These are phyloP conservation scores for Leucania comma DNA, from an alignment of 2,888 invertebrate genomes.

Conservation along the genomic window DNA sequence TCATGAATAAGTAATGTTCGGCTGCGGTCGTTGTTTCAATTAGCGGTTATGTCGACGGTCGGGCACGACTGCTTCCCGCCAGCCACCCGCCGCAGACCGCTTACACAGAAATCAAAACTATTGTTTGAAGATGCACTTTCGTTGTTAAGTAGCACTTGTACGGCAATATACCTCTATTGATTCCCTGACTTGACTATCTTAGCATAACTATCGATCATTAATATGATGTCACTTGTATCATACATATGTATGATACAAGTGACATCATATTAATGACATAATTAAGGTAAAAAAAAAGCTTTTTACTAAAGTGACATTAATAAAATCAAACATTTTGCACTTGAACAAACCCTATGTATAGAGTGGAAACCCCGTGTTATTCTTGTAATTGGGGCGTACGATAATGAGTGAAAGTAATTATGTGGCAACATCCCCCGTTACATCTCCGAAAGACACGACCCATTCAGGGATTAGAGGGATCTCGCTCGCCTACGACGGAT, in stretches of 20 bases:
- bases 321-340: conserved; percentile 32
- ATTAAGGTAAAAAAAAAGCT: conserved; percentile 40
- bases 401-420: conserved; percentile 85
- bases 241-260: too few species aligned
- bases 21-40: conserved; percentile 90
- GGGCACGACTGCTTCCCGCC: conserved; percentile 79
- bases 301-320: conserved; percentile 36
- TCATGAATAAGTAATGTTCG: conserved; percentile 90
- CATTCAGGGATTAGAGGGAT: conserved; percentile 85
- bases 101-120: conserved; percentile 65
- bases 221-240: not conserved
- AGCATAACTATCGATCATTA: conserved; percentile 27
- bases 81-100: conserved; percentile 61
- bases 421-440: conserved; percentile 85
- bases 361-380: conserved; percentile 58
- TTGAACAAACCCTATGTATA: conserved; percentile 40
- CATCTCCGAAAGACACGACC: conserved; percentile 80
- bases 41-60: conserved; percentile 88
- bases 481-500: conserved; percentile 83
- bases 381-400: conserved; percentile 67
- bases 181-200: not conserved
- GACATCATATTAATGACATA: conserved; percentile 34
- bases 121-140: conserved; percentile 65
- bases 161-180: not conserved
- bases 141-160: not conserved